Percentiles rank a stretch among this genome's conserved stretches.
Evolutionary conservation across 2,797 vertebrate species (phyloP).

Genomic region (Spinibarbus caldwelli): DNA sequence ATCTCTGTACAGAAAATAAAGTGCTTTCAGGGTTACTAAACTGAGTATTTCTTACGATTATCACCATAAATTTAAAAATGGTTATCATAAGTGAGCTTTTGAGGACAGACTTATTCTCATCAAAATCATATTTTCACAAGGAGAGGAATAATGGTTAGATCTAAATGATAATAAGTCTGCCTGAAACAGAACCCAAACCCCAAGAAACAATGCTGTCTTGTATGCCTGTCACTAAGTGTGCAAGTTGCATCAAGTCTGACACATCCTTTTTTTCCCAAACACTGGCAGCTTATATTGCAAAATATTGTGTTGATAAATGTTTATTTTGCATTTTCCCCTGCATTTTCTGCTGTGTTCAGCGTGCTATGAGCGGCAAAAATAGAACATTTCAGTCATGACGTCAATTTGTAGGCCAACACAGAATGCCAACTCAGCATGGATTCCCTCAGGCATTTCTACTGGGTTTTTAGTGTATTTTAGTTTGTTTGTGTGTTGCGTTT

Average conservation of each 20-base stretch:
- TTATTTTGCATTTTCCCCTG: neutral
- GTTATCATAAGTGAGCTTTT: neutral
- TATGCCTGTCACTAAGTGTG: neutral
- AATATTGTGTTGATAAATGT: conserved; percentile 20
- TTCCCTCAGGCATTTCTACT: conserved; percentile 3
- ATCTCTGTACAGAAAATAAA: neutral
- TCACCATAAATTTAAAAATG: neutral
- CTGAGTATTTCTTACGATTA: neutral
- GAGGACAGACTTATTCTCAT: neutral
- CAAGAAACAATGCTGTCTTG: neutral
- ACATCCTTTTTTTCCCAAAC: neutral
- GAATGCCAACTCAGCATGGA: conserved; percentile 4
- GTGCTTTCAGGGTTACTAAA: neutral
- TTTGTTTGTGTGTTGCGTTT: neutral
- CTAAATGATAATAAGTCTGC: neutral
- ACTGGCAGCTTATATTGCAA: neutral
- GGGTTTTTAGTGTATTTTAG: neutral
- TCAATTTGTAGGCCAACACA: conserved; percentile 28
- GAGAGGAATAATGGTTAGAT: neutral
- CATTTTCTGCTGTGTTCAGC: conserved; percentile 15
- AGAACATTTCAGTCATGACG: conserved; percentile 20
- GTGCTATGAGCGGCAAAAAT: neutral
- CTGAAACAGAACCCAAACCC: neutral
- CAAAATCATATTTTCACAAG: neutral
- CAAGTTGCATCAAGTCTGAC: neutral